Conservation (phyloP, 2,113 vertebrate genomes). For the Dasyprocta punctata region DNA sequence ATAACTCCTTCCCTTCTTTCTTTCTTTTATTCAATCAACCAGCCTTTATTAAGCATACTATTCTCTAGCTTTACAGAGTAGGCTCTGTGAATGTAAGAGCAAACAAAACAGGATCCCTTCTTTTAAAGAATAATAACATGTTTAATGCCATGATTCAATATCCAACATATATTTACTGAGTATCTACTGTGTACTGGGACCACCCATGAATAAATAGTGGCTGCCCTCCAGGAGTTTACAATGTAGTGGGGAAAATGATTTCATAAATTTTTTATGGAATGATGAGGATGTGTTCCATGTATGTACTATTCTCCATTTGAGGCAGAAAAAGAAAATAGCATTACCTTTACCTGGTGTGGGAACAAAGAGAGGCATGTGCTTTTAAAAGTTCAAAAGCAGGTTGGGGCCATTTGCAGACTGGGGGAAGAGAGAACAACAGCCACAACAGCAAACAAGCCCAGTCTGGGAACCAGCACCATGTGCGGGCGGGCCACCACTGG, state of each 20-base stretch:
- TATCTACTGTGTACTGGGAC: neutral
- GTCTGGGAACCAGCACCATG: no score
- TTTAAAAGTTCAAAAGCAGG: neutral
- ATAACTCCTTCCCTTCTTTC: neutral
- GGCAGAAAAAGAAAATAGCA: neutral
- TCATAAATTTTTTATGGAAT: neutral
- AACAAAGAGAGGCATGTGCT: neutral
- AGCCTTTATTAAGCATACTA: neutral
- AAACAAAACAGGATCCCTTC: neutral
- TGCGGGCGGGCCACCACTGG: no score
- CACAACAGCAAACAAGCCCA: no score
- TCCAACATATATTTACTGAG: neutral
- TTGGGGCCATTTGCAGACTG: no score
- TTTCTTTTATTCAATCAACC: slow-evolving; percentile 16
- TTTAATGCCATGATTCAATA: neutral
- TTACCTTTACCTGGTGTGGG: neutral
- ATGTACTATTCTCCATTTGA: neutral
- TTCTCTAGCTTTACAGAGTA: neutral
- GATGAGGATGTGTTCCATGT: neutral
- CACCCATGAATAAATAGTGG: neutral
- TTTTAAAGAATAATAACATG: neutral
- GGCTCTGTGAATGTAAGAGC: neutral
- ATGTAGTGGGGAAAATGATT: neutral
- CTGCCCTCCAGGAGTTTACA: neutral
- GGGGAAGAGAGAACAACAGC: no score